phyloP scores from a whole-genome alignment of 2,797 vertebrate genomes.

The Gouania willdenowi region DNA sequence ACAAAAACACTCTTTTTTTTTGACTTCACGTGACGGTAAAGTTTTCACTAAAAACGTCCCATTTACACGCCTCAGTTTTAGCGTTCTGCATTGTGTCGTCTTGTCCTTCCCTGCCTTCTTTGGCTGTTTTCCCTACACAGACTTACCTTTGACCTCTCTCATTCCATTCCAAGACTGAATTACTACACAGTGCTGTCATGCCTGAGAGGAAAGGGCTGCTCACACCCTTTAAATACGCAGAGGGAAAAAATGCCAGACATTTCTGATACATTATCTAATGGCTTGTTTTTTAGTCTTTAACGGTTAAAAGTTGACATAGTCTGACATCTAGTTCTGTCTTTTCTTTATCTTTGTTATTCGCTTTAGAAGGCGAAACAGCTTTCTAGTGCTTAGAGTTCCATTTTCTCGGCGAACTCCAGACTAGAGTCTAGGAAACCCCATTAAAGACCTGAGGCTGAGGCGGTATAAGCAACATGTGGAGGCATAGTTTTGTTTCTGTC shows the following conservation, averaged over 20 bases:
- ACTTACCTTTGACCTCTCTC: slow-evolving; percentile 69
- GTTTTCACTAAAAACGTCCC: background rate
- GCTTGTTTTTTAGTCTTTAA: slow-evolving; percentile 1
- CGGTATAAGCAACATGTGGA: slow-evolving; percentile 29
- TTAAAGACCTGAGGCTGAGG: slow-evolving; percentile 42
- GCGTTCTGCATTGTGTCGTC: slow-evolving; percentile 8
- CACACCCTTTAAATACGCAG: slow-evolving; percentile 10
- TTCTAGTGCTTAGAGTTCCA: slow-evolving; percentile 35
- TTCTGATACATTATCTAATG: slow-evolving; percentile 2
- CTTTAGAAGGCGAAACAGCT: slow-evolving; percentile 30
- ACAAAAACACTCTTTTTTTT: slow-evolving; percentile 23
- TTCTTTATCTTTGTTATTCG: too few species aligned
- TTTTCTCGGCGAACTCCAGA: slow-evolving; percentile 36
- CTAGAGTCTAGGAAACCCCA: slow-evolving; percentile 28
- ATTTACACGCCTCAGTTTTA: slow-evolving; percentile 2
- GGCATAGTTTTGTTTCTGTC: slow-evolving; percentile 25
- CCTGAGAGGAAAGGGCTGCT: slow-evolving; percentile 24
- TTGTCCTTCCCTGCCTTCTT: slow-evolving; percentile 37
- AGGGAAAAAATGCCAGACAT: background rate
- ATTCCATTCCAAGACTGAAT: slow-evolving; percentile 66
- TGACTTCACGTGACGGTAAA: slow-evolving; percentile 8
- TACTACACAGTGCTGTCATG: slow-evolving; percentile 44
- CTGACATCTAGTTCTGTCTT: too few species aligned
- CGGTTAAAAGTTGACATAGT: too few species aligned
- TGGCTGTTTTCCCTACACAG: slow-evolving; percentile 52